These are phyloP conservation scores for Zaprionus gabonicus DNA, from an alignment of 1,140 invertebrate genomes.

Conservation along the genomic window DNA sequence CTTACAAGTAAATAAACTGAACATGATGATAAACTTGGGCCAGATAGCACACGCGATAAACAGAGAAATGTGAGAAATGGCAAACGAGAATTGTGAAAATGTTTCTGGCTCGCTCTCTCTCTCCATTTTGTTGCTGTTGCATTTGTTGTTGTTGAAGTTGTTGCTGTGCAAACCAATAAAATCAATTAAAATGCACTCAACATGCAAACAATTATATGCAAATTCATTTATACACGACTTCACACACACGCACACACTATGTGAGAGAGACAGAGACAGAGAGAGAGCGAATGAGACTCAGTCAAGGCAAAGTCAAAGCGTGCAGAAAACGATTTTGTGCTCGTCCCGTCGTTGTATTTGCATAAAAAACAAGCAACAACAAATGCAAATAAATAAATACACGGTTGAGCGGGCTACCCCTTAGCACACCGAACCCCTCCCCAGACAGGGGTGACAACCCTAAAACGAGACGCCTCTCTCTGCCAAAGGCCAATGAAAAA, in stretches of 20 bases:
- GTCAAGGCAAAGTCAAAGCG: constrained; percentile 66
- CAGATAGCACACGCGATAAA: constrained; percentile 58
- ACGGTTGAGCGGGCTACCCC: constrained; percentile 22
- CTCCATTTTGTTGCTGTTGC: constrained; percentile 27
- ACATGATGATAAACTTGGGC: constrained; percentile 22
- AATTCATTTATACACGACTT: constrained; percentile 74
- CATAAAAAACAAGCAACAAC: constrained; percentile 56
- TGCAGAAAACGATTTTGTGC: constrained; percentile 62
- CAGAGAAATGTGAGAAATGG: constrained; percentile 20
- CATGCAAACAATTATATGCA: constrained; percentile 83
- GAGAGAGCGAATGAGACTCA: constrained; percentile 5
- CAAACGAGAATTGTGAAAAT: constrained; percentile 6
- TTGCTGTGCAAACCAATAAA: constrained; percentile 76
- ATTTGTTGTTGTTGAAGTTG: constrained; percentile 32
- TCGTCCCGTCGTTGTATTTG: constrained; percentile 46
- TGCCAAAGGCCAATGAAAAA: constrained; percentile 52
- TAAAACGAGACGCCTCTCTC: constrained; percentile 47
- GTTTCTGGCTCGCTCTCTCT: constrained; percentile 1
- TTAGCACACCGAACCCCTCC: no score
- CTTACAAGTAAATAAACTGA: constrained; percentile 68
- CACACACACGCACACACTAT: constrained; percentile 35
- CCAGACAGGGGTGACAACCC: constrained; percentile 13
- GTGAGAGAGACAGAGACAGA: not conserved
- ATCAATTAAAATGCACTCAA: constrained; percentile 82
- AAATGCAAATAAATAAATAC: constrained; percentile 59